Evolutionary conservation across 2,888 invertebrate genomes (phyloP).

Genomic region (Himalopsyche japonica): DNA sequence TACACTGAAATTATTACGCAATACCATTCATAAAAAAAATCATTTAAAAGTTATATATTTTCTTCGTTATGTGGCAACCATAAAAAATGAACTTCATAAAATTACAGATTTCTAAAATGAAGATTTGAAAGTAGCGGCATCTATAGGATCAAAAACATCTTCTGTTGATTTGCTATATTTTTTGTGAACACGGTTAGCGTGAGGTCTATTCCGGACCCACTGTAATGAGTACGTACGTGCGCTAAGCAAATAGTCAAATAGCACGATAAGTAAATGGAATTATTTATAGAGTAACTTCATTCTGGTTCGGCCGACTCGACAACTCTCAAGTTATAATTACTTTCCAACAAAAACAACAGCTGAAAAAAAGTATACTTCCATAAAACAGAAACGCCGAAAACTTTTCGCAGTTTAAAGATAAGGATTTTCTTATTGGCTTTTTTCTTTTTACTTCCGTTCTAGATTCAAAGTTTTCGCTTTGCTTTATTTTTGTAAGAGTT

Average conservation of each 20-base stretch:
- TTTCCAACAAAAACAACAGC: constrained; percentile 36
- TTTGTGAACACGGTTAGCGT: neutral
- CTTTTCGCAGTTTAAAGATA: constrained; percentile 28
- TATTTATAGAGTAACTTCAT: constrained; percentile 36
- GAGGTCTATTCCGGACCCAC: neutral
- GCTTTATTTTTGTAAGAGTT: neutral
- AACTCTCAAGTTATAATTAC: constrained; percentile 39
- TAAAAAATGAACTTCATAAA: too few relatives aligned
- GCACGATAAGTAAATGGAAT: constrained; percentile 8
- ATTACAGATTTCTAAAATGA: too few relatives aligned
- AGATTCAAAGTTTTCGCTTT: constrained; percentile 15
- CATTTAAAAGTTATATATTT: too few relatives aligned
- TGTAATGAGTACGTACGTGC: neutral
- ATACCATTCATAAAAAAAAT: too few relatives aligned
- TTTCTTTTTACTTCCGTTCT: neutral
- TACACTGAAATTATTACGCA: too few relatives aligned
- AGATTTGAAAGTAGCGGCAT: too few relatives aligned
- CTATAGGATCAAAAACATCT: too few relatives aligned
- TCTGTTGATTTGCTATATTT: too few relatives aligned
- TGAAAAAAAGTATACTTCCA: constrained; percentile 4
- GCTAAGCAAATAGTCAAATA: neutral
- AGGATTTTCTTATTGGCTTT: constrained; percentile 35
- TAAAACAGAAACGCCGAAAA: constrained; percentile 15
- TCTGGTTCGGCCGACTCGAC: constrained; percentile 17
- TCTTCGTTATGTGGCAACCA: too few relatives aligned